Base-by-base conservation (phyloP, 2,113 vertebrate species). In the Cebidichthys violaceus region DNA sequence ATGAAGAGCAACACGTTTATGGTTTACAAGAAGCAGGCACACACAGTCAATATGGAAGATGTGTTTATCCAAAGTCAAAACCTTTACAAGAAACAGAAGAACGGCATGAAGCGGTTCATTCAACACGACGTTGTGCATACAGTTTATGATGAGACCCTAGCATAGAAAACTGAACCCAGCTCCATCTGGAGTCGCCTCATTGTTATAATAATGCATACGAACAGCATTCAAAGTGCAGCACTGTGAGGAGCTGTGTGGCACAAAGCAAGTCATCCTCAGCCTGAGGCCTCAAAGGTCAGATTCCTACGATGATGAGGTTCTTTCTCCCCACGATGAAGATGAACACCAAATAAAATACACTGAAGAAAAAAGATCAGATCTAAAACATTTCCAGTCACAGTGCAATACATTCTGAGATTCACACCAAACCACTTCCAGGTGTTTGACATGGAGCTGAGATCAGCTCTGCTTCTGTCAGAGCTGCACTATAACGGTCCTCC, bases 321-420 rank as follows among this genome's bases (percentile, higher is more conserved):
- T 3, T 2, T 8, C 3, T 20, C n/a, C 5, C 33, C 20, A 14
- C 43, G 14, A 47, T 47, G 15, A 85, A 77, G 57, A 14, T 54
- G 3, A 82, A 74, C 69, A 79, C 45, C 59, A 59, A 69, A 79
- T 47, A 86, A 86, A 82, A 88, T 18, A 74, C 18, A 45, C 55
- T 73, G 37, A 67, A 70, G 20, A 83, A 67, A 37, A 43, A 24
- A 76, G 11, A 66, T 57, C 22, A 68, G 79, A 65, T 81, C 69
- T 66, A 62, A 75, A 89, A 87, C 75, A 89, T 76, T 83, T 83
- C 50, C 54, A 77, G 90, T 89, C 85, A 89, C 90, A 94, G 92
- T 93, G 93, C 92, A 93, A 93, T 86, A 81, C 85, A 90, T 87
- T 87, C 57, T 18, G 67, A 81, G 67, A 88, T 79, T 79, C 70